phyloP scores from a whole-genome alignment of 1,140 invertebrate genomes.

The Euschistus heros region DNA sequence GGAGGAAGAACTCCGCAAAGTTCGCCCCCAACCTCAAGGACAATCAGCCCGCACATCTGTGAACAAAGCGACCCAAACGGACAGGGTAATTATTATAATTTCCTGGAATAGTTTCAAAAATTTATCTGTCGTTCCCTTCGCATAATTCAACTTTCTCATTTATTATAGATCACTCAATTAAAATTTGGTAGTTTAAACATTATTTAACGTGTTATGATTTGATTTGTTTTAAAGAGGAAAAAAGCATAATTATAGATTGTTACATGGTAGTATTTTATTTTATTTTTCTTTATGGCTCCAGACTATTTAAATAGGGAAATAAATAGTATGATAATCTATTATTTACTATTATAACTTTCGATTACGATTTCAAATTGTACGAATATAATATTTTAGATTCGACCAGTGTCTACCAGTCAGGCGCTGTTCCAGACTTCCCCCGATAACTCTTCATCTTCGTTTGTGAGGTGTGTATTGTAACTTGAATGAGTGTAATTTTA shows the following conservation, averaged over 20 bases:
- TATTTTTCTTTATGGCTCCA: background rate
- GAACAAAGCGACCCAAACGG: slow-evolving; percentile 55
- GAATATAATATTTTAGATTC: slow-evolving; percentile 40
- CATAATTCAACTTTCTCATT: background rate
- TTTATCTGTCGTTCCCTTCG: background rate
- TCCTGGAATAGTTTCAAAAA: background rate
- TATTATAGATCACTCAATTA: background rate
- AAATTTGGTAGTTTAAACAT: slow-evolving; percentile 1
- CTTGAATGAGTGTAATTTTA: background rate
- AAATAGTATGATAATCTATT: no score
- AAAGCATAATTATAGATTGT: background rate
- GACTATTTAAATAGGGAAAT: no score
- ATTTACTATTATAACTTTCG: no score
- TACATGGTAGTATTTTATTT: background rate
- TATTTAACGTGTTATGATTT: background rate
- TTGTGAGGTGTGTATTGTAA: slow-evolving; percentile 41
- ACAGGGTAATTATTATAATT: slow-evolving; percentile 42
- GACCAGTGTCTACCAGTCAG: slow-evolving; percentile 49
- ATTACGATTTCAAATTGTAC: background rate
- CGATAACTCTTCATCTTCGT: slow-evolving; percentile 40
- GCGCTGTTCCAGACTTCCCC: slow-evolving; percentile 42
- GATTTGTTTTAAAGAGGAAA: background rate
- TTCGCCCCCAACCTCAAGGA: slow-evolving; percentile 29
- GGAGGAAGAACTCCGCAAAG: slow-evolving; percentile 42
- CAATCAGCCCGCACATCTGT: background rate